phyloP scores from a whole-genome alignment of 2,113 vertebrate genomes.

The Chrysemys picta region DNA sequence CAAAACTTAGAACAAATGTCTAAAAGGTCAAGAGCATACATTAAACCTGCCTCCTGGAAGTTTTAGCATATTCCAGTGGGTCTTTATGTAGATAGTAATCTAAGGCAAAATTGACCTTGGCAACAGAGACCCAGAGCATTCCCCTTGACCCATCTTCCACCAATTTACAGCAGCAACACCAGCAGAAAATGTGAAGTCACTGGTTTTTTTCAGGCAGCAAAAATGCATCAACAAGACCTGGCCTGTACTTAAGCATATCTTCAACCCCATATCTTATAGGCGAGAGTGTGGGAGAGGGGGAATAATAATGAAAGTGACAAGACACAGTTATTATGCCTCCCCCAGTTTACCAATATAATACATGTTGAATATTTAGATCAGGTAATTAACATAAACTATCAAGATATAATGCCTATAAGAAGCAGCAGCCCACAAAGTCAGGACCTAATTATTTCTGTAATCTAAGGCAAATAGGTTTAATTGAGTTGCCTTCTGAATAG shows the following conservation, averaged over 20 bases:
- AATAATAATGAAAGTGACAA: rapidly evolving
- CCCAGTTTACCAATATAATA: rapidly evolving
- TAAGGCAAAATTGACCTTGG: slow-evolving; percentile 4
- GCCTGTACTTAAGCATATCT: background rate
- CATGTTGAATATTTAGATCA: rapidly evolving
- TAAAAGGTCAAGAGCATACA: slow-evolving; percentile 51
- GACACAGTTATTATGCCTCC: rapidly evolving
- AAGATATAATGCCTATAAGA: rapidly evolving
- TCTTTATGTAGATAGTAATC: background rate
- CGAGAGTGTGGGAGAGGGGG: background rate
- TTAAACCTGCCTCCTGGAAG: background rate
- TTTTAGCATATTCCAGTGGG: background rate
- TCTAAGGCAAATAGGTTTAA: background rate
- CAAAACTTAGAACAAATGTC: rapidly evolving
- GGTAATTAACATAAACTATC: background rate
- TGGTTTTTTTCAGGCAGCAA: background rate
- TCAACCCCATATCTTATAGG: background rate
- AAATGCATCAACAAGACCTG: rapidly evolving
- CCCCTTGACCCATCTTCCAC: rapidly evolving
- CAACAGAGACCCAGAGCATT: background rate
- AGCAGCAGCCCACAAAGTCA: background rate
- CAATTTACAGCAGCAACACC: rapidly evolving
- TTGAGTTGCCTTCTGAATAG: background rate
- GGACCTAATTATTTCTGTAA: background rate
- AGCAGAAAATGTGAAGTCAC: rapidly evolving